Percentiles rank a stretch among this genome's conserved stretches.
These are phyloP conservation scores for Chitala chitala DNA, from an alignment of 2,113 vertebrate genomes.

Conservation along the genomic window DNA sequence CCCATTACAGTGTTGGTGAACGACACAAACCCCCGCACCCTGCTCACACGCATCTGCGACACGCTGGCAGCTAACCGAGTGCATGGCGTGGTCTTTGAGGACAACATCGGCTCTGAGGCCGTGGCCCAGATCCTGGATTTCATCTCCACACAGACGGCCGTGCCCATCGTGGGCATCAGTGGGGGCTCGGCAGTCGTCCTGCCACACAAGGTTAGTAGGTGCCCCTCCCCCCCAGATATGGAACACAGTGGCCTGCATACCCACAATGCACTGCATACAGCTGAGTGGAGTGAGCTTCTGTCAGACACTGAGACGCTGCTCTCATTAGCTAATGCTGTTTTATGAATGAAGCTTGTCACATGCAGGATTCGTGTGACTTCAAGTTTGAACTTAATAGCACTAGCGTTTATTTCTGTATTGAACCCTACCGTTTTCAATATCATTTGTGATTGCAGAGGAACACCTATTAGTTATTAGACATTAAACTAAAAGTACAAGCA, in stretches of 20 bases:
- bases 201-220: constrained; percentile 77
- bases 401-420: neutral
- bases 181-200: constrained; percentile 92
- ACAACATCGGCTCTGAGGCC: constrained; percentile 79
- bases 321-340: constrained; percentile 5
- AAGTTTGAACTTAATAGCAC: neutral
- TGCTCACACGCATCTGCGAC: constrained; percentile 82
- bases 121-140: constrained; percentile 97
- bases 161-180: constrained; percentile 91
- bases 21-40: constrained; percentile 87
- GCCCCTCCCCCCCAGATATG: neutral
- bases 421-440: neutral
- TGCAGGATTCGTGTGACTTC: neutral
- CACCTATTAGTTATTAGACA: neutral
- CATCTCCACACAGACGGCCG: constrained; percentile 84
- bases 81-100: constrained; percentile 90
- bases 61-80: constrained; percentile 76
- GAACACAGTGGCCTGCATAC: neutral
- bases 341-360: constrained; percentile 6
- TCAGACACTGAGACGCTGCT: neutral
- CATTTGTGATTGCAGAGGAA: neutral
- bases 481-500: neutral
- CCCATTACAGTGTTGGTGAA: constrained; percentile 85
- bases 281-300: constrained; percentile 1
- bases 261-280: neutral